Conservation (phyloP, 92 coral and sea anemone species). For the Phenganax subtilis region DNA sequence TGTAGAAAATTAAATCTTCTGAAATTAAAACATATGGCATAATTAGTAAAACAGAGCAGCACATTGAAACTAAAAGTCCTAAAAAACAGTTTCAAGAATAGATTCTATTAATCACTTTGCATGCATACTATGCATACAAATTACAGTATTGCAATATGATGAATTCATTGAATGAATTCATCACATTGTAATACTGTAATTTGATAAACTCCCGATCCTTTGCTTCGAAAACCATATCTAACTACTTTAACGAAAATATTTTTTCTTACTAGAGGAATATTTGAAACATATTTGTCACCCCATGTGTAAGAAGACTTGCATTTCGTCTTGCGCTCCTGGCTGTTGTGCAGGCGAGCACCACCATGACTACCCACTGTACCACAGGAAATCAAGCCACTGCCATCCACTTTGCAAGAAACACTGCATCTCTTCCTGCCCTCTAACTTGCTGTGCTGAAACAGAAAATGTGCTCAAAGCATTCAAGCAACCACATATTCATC, state of each 20-base stretch:
- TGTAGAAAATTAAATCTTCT: too few relatives aligned
- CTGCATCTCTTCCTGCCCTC: conserved; percentile 49
- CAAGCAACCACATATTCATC: conserved; percentile 29
- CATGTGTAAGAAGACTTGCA: conserved; percentile 63
- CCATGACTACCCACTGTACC: conserved; percentile 56
- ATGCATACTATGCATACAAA: too few relatives aligned
- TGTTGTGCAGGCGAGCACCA: conserved; percentile 82
- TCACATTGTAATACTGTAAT: too few relatives aligned
- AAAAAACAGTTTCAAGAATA: too few relatives aligned
- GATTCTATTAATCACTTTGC: too few relatives aligned
- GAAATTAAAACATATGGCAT: too few relatives aligned
- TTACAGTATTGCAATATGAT: too few relatives aligned
- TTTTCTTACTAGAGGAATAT: conserved; percentile 59
- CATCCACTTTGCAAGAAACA: conserved; percentile 61
- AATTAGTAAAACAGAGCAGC: too few relatives aligned
- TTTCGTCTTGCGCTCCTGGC: conserved; percentile 78
- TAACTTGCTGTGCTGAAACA: conserved; percentile 37
- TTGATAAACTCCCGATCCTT: too few relatives aligned
- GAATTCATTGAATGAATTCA: too few relatives aligned
- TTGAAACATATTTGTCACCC: conserved; percentile 81
- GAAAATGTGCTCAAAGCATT: conserved; percentile 20
- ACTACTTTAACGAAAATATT: not conserved
- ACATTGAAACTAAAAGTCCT: too few relatives aligned
- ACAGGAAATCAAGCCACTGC: conserved; percentile 74
- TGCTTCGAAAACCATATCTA: too few relatives aligned